Percentiles rank a stretch among this genome's conserved stretches.
Conservation (phyloP, 2,888 invertebrate species). For the Melikaiella ostensackeni region DNA sequence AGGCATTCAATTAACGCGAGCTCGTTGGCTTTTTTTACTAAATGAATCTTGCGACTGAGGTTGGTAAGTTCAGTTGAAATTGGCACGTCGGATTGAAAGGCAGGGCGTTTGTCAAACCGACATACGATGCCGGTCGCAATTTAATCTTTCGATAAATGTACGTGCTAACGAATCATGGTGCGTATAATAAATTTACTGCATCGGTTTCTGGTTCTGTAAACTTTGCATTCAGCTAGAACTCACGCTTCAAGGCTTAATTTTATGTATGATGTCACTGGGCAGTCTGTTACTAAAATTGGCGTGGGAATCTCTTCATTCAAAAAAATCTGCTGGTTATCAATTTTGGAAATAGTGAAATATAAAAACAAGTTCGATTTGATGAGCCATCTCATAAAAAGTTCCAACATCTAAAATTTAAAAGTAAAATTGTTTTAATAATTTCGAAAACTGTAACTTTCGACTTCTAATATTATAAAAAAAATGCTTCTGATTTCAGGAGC, state of each 20-base stretch:
- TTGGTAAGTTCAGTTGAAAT: not conserved
- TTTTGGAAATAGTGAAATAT: not conserved
- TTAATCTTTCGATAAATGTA: conserved; percentile 56
- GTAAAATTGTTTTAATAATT: too few species aligned
- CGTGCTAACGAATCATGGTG: conserved; percentile 51
- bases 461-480: too few species aligned
- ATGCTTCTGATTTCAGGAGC: too few species aligned
- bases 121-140: conserved; percentile 49
- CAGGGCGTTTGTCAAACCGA: conserved; percentile 34
- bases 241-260: not conserved
- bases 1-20: conserved; percentile 1
- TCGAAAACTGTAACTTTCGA: too few species aligned
- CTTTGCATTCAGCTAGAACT: conserved; percentile 1
- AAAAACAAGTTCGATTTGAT: not conserved
- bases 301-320: not conserved
- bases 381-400: not conserved
- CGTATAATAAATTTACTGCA: conserved; percentile 52
- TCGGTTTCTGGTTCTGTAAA: not conserved
- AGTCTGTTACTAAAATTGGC: not conserved
- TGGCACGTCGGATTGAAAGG: conserved; percentile 31
- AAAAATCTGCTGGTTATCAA: not conserved
- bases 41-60: conserved; percentile 10
- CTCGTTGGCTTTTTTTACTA: conserved; percentile 20
- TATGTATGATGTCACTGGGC: not conserved
- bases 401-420: too few species aligned